These are phyloP conservation scores for Cistogaster globosa DNA, from an alignment of 2,888 invertebrate species.

Conservation along the genomic window DNA sequence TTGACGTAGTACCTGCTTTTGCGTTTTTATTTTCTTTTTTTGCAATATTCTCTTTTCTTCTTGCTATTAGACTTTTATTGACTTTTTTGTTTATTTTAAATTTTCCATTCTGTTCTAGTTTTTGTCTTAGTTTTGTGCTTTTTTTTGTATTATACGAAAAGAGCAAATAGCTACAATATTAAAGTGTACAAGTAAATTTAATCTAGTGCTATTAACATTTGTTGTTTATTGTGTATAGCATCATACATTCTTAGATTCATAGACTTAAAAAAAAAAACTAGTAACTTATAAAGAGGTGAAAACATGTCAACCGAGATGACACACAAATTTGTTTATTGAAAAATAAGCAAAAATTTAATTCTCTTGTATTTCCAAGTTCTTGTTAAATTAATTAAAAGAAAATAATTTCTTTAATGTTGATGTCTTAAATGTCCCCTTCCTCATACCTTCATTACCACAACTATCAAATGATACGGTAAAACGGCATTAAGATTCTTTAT, in stretches of 20 bases:
- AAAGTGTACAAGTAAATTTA: slow-evolving; percentile 23
- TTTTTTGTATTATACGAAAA: slow-evolving; percentile 2
- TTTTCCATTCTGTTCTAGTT: not conserved
- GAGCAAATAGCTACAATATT: slow-evolving; percentile 1
- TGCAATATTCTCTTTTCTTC: not conserved
- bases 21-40: not conserved
- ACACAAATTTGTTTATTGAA: too few relatives aligned
- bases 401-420: too few relatives aligned
- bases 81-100: slow-evolving; percentile 21
- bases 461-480: too few relatives aligned
- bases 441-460: too few relatives aligned
- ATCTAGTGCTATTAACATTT: not conserved
- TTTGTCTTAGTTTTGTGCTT: not conserved
- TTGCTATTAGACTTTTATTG: slow-evolving; percentile 17
- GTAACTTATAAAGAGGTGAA: too few relatives aligned
- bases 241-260: not conserved
- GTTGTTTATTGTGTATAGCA: not conserved
- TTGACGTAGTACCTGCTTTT: slow-evolving; percentile 59
- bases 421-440: too few relatives aligned
- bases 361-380: too few relatives aligned
- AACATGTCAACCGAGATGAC: too few relatives aligned
- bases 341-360: too few relatives aligned
- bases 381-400: too few relatives aligned
- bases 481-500: too few relatives aligned
- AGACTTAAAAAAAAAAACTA: too few relatives aligned